Evolutionary conservation across 92 coral and sea anemone species (phyloP), one percentile per base, ranked within the genome.

Genomic region (Plumapathes pennacea): DNA sequence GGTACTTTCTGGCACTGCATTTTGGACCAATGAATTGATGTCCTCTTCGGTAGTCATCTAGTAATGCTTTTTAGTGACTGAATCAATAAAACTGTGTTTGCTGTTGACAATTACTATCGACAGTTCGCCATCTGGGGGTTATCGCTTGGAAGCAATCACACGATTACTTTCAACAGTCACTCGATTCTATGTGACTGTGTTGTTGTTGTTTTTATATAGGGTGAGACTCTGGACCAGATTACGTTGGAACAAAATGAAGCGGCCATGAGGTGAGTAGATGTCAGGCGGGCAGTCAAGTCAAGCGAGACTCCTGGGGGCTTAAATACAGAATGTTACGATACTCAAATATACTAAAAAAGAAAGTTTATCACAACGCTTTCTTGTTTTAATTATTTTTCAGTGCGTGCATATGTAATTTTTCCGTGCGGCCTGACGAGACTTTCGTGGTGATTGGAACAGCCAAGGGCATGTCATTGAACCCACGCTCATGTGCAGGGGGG

Each of bases 401-500:
- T 66, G 92, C 89, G 37, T 94, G 99, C 50, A 89, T 89, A 34
- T 89, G 89, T 31, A 85, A 71, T 38, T 94, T 94, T 66, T 65
- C 78, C 1, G 75, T 87, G 20, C 88, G 96, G 19, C 88, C 97
- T 15, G 99, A 94, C 24, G 99, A 94, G 32, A 89, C 94, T 0
- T 94, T 76, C 65, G 90, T 90, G 18, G 69, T 94, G 7, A 90
- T 94, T 19, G 99, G 99, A 26, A 86, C 96, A 33, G 96, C 99
- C 22, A 94, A 71, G 49, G 99, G 89, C 52, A 70, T 94, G 88
- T 60, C 96, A 36, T 83, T 94, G 38, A 94, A 72, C 82, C 99
- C 99, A 11, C 85, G 99, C 12, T 89, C 99, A 8, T 94, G 96
- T 59, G 84, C 99, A 25, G 83, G 89, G 25, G 99, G 99, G 2